phyloP scores from a whole-genome alignment of 2,888 invertebrate species.

The Cepaea hortensis region DNA sequence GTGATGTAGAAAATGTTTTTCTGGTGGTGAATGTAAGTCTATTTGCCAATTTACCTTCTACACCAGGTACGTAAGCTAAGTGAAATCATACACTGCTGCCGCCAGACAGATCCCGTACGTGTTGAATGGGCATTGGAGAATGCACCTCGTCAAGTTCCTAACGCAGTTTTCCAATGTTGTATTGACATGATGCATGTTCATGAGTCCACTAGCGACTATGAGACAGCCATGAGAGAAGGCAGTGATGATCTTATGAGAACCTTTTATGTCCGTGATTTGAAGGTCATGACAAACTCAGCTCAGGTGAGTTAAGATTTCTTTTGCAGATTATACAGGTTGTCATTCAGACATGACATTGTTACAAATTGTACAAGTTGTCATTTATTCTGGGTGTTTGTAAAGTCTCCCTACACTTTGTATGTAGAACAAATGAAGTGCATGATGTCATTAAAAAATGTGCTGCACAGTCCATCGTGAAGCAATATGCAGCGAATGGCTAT shows the following conservation, averaged over 20 bases:
- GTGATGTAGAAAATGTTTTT: no score
- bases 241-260: slow-evolving; percentile 47
- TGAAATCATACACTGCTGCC: slow-evolving; percentile 46
- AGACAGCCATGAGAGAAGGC: slow-evolving; percentile 43
- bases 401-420: no score
- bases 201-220: slow-evolving; percentile 38
- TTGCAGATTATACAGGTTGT: background rate
- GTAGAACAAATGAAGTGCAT: no score
- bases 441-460: no score
- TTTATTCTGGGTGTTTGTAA: background rate
- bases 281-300: slow-evolving; percentile 27
- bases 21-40: no score
- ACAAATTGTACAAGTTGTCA: background rate
- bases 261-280: slow-evolving; percentile 46
- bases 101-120: slow-evolving; percentile 46
- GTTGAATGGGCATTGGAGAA: slow-evolving; percentile 49
- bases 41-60: background rate
- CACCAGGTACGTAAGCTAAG: slow-evolving; percentile 41
- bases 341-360: background rate
- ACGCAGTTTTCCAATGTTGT: slow-evolving; percentile 45
- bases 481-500: no score
- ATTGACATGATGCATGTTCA: slow-evolving; percentile 47
- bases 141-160: slow-evolving; percentile 23
- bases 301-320: background rate
- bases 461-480: no score